Evolutionary conservation across 1,140 invertebrate genomes (phyloP).

Genomic region (Babylonia areolata): DNA sequence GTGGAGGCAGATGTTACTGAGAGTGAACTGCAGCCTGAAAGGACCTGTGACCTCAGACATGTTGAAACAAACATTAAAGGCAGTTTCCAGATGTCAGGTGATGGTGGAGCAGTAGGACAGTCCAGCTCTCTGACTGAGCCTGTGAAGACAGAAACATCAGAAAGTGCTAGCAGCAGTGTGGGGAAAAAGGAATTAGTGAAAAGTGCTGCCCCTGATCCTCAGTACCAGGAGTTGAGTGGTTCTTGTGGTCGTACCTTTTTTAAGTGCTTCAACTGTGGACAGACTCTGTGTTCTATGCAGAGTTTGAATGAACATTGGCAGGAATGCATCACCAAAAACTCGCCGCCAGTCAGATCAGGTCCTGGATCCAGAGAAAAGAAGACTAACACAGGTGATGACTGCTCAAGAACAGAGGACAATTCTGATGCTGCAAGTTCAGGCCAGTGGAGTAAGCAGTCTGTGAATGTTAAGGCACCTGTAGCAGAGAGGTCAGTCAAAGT

Average conservation of each 20-base stretch:
- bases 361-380: constrained; percentile 1
- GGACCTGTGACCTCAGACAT: background rate
- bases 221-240: constrained; percentile 43
- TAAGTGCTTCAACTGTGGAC: constrained; percentile 44
- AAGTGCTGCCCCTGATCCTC: background rate
- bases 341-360: background rate
- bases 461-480: background rate
- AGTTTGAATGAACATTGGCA: constrained; percentile 44
- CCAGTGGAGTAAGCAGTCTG: background rate
- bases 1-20: background rate
- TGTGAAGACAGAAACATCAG: background rate
- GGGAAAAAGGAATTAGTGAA: constrained; percentile 10
- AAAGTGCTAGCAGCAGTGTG: background rate
- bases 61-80: background rate
- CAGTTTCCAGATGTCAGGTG: background rate
- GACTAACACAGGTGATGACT: background rate
- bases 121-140: too few species aligned
- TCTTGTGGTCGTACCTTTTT: constrained; percentile 48
- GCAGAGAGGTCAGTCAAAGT: background rate
- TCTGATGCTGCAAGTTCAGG: background rate
- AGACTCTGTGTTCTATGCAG: constrained; percentile 47
- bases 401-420: background rate
- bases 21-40: background rate
- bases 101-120: background rate
- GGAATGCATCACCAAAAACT: constrained; percentile 42